A percentile compares a stretch with the other conserved stretches of the same genome.
These are phyloP conservation scores for Lathamus discolor DNA, from an alignment of 2,113 vertebrate genomes.

Conservation along the genomic window DNA sequence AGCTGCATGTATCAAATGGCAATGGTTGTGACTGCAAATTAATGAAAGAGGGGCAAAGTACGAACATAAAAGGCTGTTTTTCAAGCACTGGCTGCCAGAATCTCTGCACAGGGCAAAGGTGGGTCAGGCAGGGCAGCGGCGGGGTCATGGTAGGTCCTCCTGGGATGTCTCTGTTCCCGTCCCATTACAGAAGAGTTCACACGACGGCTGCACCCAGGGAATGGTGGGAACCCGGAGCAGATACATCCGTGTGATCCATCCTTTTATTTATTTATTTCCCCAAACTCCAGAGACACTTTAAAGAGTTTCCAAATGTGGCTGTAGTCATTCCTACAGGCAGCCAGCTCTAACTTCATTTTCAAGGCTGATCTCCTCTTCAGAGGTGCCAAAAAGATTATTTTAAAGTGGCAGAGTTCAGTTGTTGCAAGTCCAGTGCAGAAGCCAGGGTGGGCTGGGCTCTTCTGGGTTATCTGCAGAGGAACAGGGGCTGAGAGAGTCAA, in stretches of 20 bases:
- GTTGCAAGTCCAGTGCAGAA: neutral
- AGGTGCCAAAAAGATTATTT: neutral
- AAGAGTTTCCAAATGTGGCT: neutral
- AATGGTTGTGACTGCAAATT: neutral
- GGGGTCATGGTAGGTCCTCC: neutral
- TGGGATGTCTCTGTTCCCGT: neutral
- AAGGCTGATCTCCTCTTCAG: neutral
- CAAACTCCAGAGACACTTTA: neutral
- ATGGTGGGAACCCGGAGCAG: neutral
- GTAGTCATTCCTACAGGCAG: neutral
- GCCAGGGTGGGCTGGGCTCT: neutral
- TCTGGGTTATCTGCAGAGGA: neutral
- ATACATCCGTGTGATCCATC: neutral
- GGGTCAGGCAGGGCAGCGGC: neutral
- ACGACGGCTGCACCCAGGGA: neutral
- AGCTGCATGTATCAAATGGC: neutral
- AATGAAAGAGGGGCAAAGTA: neutral
- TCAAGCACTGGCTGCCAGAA: neutral
- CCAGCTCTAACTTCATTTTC: neutral
- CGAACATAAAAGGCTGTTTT: constrained; percentile 23
- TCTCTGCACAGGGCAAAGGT: constrained; percentile 15
- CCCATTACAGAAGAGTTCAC: neutral
- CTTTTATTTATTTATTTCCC: neutral
- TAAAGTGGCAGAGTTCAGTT: neutral
- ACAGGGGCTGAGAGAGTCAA: neutral